Evolutionary conservation across 1,140 invertebrate species (phyloP), one percentile per base, ranked within the genome.

Genomic region (Piezodorus guildinii): DNA sequence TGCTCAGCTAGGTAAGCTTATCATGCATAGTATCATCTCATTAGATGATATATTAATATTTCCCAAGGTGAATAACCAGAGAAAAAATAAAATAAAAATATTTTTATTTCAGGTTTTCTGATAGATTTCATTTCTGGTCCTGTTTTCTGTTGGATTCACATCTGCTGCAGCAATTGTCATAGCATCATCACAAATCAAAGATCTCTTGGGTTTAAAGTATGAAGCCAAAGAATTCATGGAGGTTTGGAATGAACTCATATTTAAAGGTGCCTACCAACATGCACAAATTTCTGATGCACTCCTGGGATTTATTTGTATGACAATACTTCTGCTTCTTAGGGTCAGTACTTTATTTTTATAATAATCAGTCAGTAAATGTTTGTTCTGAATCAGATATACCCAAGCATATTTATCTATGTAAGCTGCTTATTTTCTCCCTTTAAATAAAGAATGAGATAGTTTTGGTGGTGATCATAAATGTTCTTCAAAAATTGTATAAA

Each of bases 61-160:
- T n/a, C n/a, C n/a, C n/a, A n/a, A n/a, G n/a, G n/a, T n/a, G n/a
- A n/a, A n/a, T n/a, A n/a, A n/a, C n/a, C n/a, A n/a, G n/a, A n/a
- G n/a, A n/a, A n/a, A n/a, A n/a, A n/a, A n/a, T n/a, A n/a, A n/a
- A n/a, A n/a, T n/a, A n/a, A n/a, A n/a, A n/a, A n/a, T n/a, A n/a
- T n/a, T n/a, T n/a, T 70, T 68, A 67, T 72, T 67, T 62, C 76
- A 92, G 91, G 91, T 59, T 93, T 94, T 73, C 75, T 95, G 65
- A 87, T 94, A 66, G 89, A 93, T 74, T 94, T 92, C 76, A 94
- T 95, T 69, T 91, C 89, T 27, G 85, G 87, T 43, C 89, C 91
- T n/a, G 91, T 94, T 19, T n/a, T 91, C 91, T 16, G 87, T 87
- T 63, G 90, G 89, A 1, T 95, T 94, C 75, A 94, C 90, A 0